Evolutionary conservation across 2,797 vertebrate species (phyloP).

Genomic region (Carapus acus): DNA sequence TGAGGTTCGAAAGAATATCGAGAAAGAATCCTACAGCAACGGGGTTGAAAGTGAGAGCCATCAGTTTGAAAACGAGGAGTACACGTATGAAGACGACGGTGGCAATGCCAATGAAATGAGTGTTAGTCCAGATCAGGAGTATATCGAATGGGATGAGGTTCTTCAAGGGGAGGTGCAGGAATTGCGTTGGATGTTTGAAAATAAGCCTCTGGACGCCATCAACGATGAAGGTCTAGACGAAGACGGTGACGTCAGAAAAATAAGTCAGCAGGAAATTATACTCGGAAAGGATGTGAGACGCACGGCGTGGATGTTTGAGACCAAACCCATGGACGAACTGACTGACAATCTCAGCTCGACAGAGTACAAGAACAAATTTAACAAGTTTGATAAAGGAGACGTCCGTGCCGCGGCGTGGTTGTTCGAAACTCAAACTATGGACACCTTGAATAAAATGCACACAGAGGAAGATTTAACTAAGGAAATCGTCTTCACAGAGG

Average conservation of each 20-base stretch:
- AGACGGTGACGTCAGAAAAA: slow-evolving; percentile 60
- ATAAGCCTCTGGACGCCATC: slow-evolving; percentile 79
- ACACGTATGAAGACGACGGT: slow-evolving; percentile 73
- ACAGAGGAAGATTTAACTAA: slow-evolving; percentile 71
- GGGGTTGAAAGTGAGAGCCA: slow-evolving; percentile 67
- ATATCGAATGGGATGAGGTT: slow-evolving; percentile 80
- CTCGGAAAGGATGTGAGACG: slow-evolving; percentile 79
- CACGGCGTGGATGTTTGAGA: slow-evolving; percentile 88
- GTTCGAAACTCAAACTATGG: slow-evolving; percentile 83
- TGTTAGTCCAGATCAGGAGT: slow-evolving; percentile 73
- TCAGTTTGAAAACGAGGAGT: slow-evolving; percentile 63
- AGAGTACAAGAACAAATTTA: slow-evolving; percentile 70
- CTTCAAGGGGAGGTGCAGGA: slow-evolving; percentile 82
- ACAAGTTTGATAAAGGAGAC: slow-evolving; percentile 77
- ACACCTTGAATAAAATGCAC: slow-evolving; percentile 77
- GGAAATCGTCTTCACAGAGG: slow-evolving; percentile 58
- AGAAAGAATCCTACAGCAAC: slow-evolving; percentile 76
- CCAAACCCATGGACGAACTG: slow-evolving; percentile 72
- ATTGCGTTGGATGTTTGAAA: slow-evolving; percentile 85
- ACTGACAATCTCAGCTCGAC: slow-evolving; percentile 44
- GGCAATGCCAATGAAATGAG: slow-evolving; percentile 64
- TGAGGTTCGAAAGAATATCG: slow-evolving; percentile 80
- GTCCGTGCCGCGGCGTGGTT: slow-evolving; percentile 74
- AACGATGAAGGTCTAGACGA: slow-evolving; percentile 70
- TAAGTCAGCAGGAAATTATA: slow-evolving; percentile 76